Base-by-base conservation (phyloP, 2,888 invertebrate species). In the Sipha maydis region DNA sequence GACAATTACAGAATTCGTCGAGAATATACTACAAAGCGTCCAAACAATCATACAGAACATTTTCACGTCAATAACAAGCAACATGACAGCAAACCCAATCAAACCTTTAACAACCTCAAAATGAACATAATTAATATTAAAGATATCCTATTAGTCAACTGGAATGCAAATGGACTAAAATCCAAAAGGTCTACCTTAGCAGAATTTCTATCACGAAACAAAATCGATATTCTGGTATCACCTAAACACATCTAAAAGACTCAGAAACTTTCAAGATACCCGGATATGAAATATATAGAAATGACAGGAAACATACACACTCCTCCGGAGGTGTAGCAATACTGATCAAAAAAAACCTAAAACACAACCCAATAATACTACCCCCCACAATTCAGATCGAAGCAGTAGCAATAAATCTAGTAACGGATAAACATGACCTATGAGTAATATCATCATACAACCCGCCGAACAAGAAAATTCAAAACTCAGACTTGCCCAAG, bases 101-200 rank as follows among this genome's bases (percentile, higher is more conserved):
- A 76, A 67, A 67, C 41, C 75, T 25, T 76, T 76, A 76, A 76
- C 25, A 38, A 67, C 67, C 67, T 67, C 75, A 76, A 48, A 78
- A 78, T 78, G 78, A 54, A 48, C 56, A 56, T 56, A 78, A 56
- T 56, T 78, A 56, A 78, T 54, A 54, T 78, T 28, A 78, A 78
- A 17, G 56, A 78, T 54, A 78, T 78, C 48, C 54, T 54, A 56
- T 78, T 54, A 78, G 78, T 78, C 56, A 56, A 78, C 78, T 78
- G 54, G 78, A 78, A 78, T 78, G 78, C 78, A 14, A 78, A 78
- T 56, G 78, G 56, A 17, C 28, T 78, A 31, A 78, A 78, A 78
- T 78, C 56, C 28, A 78, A 78, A 78, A 78, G 21, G 56, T 78
- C 78, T 19, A 31, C 78, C 19, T 31, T 78, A 78, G 31, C 76